A percentile compares a stretch with the other conserved stretches of the same genome.
phyloP scores from a whole-genome alignment of 1,140 invertebrate species.

The Apis dorsata region DNA sequence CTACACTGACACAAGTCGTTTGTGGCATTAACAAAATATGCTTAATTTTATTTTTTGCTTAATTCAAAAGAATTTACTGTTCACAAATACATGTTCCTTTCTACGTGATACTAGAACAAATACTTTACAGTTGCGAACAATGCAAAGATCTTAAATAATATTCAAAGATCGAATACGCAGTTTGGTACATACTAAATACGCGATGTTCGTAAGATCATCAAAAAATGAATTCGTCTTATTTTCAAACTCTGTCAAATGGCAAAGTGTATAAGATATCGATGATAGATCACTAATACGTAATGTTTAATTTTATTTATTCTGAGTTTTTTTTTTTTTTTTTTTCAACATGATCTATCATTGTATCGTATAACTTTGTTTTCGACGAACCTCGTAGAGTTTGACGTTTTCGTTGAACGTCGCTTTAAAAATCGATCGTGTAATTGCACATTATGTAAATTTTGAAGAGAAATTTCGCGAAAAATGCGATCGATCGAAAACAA shows the following conservation, averaged over 20 bases:
- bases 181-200: conserved; percentile 9
- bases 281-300: conserved; percentile 12
- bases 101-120: conserved; percentile 30
- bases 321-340: background rate
- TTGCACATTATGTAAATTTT: background rate
- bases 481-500: background rate
- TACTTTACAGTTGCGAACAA: conserved; percentile 11
- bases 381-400: background rate
- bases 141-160: background rate
- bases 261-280: conserved; percentile 1
- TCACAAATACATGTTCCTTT: conserved; percentile 26
- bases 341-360: background rate
- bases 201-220: background rate
- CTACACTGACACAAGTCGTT: conserved; percentile 9
- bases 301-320: conserved; percentile 40
- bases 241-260: background rate
- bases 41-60: background rate
- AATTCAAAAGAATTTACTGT: background rate
- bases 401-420: background rate
- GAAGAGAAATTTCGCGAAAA: background rate
- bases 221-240: background rate
- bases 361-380: background rate
- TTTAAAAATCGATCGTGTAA: background rate
- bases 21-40: background rate
- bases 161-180: conserved; percentile 7